These are phyloP conservation scores for Macropus fuliginosus DNA, from an alignment of 2,797 vertebrate species.

Conservation along the genomic window DNA sequence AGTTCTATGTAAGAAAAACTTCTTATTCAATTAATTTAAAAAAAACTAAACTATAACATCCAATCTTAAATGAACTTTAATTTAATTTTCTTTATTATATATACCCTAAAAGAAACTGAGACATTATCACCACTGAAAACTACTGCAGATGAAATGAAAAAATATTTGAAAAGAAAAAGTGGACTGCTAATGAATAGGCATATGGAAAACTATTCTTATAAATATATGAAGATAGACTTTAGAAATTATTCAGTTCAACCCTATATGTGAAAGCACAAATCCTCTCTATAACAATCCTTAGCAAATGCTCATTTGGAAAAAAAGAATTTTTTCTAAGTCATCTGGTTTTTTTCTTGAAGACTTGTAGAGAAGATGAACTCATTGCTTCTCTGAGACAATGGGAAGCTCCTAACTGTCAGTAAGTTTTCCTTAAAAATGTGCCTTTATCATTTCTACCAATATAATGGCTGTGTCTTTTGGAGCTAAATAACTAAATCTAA, in stretches of 20 bases:
- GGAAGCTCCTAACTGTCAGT: not conserved
- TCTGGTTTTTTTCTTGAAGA: not conserved
- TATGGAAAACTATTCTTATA: not conserved
- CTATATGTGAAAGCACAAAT: not conserved
- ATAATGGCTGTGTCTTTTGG: not conserved
- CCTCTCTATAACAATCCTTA: not conserved
- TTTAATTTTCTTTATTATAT: constrained; percentile 41
- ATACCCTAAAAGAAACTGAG: constrained; percentile 35
- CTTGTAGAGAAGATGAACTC: not conserved
- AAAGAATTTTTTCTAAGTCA: not conserved
- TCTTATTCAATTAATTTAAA: not conserved
- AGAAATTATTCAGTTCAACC: not conserved
- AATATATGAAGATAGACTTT: not conserved
- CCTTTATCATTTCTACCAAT: not conserved
- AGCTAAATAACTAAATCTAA: not conserved
- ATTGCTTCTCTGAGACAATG: not conserved
- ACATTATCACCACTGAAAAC: constrained; percentile 3
- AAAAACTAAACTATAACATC: not conserved
- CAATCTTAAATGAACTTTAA: constrained; percentile 29
- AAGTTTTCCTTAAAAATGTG: not conserved
- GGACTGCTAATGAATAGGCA: not conserved
- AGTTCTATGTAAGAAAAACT: not conserved
- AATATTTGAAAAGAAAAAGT: constrained; percentile 39
- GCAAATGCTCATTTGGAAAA: not conserved
- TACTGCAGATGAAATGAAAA: constrained; percentile 39